Percentiles rank a stretch among this genome's conserved stretches.
phyloP scores from a whole-genome alignment of 1,140 invertebrate genomes.

The Micrasema minimum region DNA sequence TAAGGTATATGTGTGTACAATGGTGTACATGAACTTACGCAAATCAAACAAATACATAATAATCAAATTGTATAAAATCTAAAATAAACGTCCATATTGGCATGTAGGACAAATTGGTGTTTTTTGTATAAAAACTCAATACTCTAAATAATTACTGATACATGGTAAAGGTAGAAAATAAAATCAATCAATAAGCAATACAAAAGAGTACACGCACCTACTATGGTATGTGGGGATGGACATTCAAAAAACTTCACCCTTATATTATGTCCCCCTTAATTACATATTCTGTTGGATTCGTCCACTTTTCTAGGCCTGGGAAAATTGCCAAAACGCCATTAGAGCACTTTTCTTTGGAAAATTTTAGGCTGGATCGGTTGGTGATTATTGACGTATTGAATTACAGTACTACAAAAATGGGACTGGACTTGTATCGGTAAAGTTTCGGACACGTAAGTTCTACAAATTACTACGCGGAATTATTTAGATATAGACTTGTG shows the following conservation, averaged over 20 bases:
- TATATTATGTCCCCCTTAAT: constrained; percentile 17
- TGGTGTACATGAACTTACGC: too few relatives aligned
- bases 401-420: constrained; percentile 14
- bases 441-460: too few relatives aligned
- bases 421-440: too few relatives aligned
- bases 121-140: too few relatives aligned
- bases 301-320: constrained; percentile 24
- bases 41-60: too few relatives aligned
- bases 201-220: background rate
- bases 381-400: constrained; percentile 32
- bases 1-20: too few relatives aligned
- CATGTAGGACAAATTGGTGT: too few relatives aligned
- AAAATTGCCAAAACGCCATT: constrained; percentile 37
- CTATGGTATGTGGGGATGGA: background rate
- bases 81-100: too few relatives aligned
- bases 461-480: too few relatives aligned
- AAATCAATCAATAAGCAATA: constrained; percentile 26
- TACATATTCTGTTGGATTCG: constrained; percentile 28
- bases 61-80: too few relatives aligned
- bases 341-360: constrained; percentile 32
- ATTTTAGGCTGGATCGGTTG: constrained; percentile 5
- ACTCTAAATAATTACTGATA: too few relatives aligned
- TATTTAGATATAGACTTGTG: too few relatives aligned
- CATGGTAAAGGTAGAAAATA: background rate
- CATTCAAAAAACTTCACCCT: constrained; percentile 21